phyloP scores from a whole-genome alignment of 1,140 invertebrate genomes.

The Choristoneura fumiferana region DNA sequence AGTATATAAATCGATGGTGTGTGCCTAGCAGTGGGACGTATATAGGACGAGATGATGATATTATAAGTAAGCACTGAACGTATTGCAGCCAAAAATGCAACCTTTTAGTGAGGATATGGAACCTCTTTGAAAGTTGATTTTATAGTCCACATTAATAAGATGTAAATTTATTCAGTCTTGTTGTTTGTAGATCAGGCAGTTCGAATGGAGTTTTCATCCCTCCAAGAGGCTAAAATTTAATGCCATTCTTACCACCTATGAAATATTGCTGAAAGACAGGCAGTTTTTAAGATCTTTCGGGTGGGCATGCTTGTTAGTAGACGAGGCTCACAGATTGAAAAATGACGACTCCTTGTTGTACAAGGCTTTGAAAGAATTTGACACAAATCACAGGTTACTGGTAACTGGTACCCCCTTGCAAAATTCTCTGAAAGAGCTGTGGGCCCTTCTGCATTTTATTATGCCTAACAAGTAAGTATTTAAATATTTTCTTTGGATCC shows the following conservation, averaged over 20 bases:
- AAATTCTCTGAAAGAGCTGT: slow-evolving; percentile 99
- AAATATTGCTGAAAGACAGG: slow-evolving; percentile 99
- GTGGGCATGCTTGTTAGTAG: slow-evolving; percentile 97
- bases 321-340: slow-evolving; percentile 98
- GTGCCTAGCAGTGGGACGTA: too few relatives aligned
- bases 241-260: slow-evolving; percentile 98
- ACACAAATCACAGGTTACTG: slow-evolving; percentile 95
- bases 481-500: slow-evolving; percentile 22
- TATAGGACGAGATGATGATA: too few relatives aligned
- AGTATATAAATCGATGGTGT: too few relatives aligned
- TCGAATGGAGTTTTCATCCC: slow-evolving; percentile 96
- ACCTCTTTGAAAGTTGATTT: too few relatives aligned
- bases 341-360: slow-evolving; percentile 99
- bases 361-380: slow-evolving; percentile 95
- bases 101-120: too few relatives aligned
- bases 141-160: slow-evolving; percentile 18
- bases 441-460: slow-evolving; percentile 98
- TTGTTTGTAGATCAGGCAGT: slow-evolving; percentile 90
- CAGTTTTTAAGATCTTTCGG: slow-evolving; percentile 91
- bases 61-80: too few relatives aligned
- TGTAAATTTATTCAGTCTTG: slow-evolving; percentile 19
- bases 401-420: slow-evolving; percentile 99
- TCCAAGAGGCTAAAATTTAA: slow-evolving; percentile 98
- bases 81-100: too few relatives aligned
- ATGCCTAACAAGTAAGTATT: slow-evolving; percentile 93